These are phyloP conservation scores for Heliconius nattereri DNA, from an alignment of 1,140 invertebrate species.

Conservation along the genomic window DNA sequence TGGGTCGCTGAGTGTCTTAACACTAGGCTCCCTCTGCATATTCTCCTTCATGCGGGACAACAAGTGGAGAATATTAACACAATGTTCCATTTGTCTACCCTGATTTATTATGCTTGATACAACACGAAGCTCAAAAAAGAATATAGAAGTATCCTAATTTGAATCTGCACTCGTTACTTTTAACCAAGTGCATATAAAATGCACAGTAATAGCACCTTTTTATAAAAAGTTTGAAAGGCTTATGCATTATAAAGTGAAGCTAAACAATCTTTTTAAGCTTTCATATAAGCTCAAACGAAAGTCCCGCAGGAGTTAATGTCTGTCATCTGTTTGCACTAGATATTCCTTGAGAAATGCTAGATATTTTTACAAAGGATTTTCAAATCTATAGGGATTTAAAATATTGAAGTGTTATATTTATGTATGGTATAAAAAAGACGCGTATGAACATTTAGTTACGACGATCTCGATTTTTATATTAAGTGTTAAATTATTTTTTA, in stretches of 20 bases:
- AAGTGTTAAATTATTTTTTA: too few species aligned
- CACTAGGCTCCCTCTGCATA: too few species aligned
- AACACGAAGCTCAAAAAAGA: too few species aligned
- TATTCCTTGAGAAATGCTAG: conserved; percentile 5
- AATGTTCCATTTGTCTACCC: too few species aligned
- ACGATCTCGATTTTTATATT: too few species aligned
- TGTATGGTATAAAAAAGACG: too few species aligned
- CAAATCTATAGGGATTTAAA: not conserved
- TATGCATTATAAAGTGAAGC: not conserved
- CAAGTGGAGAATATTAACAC: too few species aligned
- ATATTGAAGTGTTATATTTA: not conserved
- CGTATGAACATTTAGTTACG: too few species aligned
- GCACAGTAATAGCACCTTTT: not conserved
- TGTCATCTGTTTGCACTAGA: conserved; percentile 7
- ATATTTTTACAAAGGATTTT: not conserved
- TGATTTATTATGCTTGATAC: too few species aligned
- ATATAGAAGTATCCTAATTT: too few species aligned
- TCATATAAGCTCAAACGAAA: not conserved
- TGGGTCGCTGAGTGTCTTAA: too few species aligned
- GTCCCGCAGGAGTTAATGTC: conserved; percentile 1
- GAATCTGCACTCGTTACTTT: not conserved
- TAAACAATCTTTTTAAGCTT: not conserved
- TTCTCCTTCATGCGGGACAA: too few species aligned
- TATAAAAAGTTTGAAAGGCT: not conserved
- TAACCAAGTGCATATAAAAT: not conserved